Percentiles rank a stretch among this genome's conserved stretches.
These are phyloP conservation scores for Allobates femoralis DNA, from an alignment of 2,797 vertebrate species.

Conservation along the genomic window DNA sequence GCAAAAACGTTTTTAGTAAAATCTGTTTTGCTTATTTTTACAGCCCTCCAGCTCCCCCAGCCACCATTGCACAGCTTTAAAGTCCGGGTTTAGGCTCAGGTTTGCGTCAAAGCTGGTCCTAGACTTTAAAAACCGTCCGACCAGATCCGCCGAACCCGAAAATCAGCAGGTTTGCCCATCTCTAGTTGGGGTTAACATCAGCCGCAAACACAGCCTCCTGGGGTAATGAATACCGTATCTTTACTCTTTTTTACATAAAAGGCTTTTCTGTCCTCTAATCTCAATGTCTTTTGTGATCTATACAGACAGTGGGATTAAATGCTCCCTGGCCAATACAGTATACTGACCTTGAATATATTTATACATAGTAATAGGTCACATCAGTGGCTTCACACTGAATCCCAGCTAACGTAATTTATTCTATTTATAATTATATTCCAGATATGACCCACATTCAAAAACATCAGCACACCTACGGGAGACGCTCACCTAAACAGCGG, in stretches of 20 bases:
- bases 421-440: neutral
- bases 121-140: too few relatives aligned
- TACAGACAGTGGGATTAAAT: slow-evolving; percentile 26
- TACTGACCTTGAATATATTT: slow-evolving; percentile 31
- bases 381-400: neutral
- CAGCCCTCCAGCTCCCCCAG: too few relatives aligned
- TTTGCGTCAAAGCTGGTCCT: too few relatives aligned
- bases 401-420: neutral
- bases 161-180: too few relatives aligned
- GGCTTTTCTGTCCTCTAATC: slow-evolving; percentile 25
- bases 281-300: slow-evolving; percentile 37
- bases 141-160: too few relatives aligned
- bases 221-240: slow-evolving; percentile 35
- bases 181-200: slow-evolving; percentile 24
- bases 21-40: too few relatives aligned
- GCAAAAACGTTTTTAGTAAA: too few relatives aligned
- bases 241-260: slow-evolving; percentile 32
- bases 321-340: neutral
- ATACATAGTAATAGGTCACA: slow-evolving; percentile 31
- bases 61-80: too few relatives aligned
- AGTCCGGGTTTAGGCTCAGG: too few relatives aligned
- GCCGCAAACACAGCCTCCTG: slow-evolving; percentile 21
- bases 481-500: neutral
- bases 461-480: neutral
- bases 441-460: slow-evolving; percentile 5